Percentiles rank a stretch among this genome's conserved stretches.
These are phyloP conservation scores for Potamilus streckersoni DNA, from an alignment of 1,140 invertebrate genomes.

Conservation along the genomic window DNA sequence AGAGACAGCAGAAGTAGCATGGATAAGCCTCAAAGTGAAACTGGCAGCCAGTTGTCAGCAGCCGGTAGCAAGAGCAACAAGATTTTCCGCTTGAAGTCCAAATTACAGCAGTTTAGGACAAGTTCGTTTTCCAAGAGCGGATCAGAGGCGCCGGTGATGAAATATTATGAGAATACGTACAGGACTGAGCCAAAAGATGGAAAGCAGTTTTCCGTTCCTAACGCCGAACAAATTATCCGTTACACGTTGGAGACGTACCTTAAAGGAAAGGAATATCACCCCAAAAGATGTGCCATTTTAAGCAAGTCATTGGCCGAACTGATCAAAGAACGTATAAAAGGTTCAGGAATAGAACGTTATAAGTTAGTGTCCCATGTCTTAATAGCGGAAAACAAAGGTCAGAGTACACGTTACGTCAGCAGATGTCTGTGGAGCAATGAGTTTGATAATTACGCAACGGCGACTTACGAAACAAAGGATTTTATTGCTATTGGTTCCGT, in stretches of 20 bases:
- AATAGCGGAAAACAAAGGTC: constrained; percentile 48
- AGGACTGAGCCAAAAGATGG: constrained; percentile 36
- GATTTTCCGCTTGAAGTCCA: constrained; percentile 31
- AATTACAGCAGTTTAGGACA: constrained; percentile 22
- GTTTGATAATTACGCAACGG: constrained; percentile 51
- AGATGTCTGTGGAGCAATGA: constrained; percentile 54
- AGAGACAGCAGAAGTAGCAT: constrained; percentile 18
- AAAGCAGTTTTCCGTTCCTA: constrained; percentile 32
- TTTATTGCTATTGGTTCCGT: constrained; percentile 50
- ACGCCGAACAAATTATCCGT: constrained; percentile 38
- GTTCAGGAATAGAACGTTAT: constrained; percentile 42
- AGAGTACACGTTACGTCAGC: constrained; percentile 47
- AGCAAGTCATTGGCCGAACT: constrained; percentile 43
- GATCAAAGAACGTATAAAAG: constrained; percentile 53
- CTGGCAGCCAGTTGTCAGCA: neutral
- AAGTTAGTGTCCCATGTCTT: constrained; percentile 54
- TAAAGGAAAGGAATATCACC: constrained; percentile 38
- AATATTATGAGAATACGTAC: constrained; percentile 45
- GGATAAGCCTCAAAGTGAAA: constrained; percentile 24
- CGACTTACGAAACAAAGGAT: constrained; percentile 42
- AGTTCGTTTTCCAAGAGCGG: constrained; percentile 29
- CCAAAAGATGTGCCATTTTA: constrained; percentile 39
- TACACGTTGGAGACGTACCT: constrained; percentile 41
- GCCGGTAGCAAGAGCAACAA: constrained; percentile 22
- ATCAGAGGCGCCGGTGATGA: constrained; percentile 15